phyloP scores from a whole-genome alignment of 2,113 vertebrate genomes.

The Cryptotis parvus region DNA sequence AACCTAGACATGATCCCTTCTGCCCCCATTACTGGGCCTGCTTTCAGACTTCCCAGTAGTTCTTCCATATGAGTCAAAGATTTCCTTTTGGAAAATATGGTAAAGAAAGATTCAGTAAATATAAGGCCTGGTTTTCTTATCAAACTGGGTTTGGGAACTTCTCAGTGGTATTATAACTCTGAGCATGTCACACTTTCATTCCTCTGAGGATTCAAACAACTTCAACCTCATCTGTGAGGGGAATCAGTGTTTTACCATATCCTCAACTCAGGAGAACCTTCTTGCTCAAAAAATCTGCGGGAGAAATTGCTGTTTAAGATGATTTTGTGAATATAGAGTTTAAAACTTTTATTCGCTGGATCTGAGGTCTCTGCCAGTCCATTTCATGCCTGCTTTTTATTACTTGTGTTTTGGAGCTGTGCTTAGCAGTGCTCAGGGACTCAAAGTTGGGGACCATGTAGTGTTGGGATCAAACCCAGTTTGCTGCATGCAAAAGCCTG shows the following conservation, averaged over 20 bases:
- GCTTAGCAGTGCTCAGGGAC: too few species aligned
- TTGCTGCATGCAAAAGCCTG: too few species aligned
- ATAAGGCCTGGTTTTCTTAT: not conserved
- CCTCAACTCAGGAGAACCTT: too few species aligned
- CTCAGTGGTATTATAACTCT: not conserved
- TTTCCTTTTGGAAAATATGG: constrained; percentile 14
- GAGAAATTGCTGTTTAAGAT: too few species aligned
- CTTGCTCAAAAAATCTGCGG: too few species aligned
- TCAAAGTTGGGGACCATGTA: too few species aligned
- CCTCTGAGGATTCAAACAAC: not conserved
- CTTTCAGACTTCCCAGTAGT: constrained; percentile 37
- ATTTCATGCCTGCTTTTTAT: too few species aligned
- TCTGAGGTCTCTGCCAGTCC: too few species aligned
- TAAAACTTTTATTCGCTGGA: not conserved
- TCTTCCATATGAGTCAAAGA: constrained; percentile 44
- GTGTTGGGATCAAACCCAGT: too few species aligned
- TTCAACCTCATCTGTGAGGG: not conserved
- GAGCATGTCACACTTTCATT: not conserved
- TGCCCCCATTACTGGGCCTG: constrained; percentile 59
- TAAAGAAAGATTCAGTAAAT: constrained; percentile 12
- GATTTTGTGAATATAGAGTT: constrained; percentile 17
- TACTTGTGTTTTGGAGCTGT: too few species aligned
- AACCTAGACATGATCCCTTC: not conserved
- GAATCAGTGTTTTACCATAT: not conserved
- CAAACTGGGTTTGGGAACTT: constrained; percentile 4